Evolutionary conservation across 2,113 vertebrate genomes (phyloP).

Genomic region (Ceratotherium simum): DNA sequence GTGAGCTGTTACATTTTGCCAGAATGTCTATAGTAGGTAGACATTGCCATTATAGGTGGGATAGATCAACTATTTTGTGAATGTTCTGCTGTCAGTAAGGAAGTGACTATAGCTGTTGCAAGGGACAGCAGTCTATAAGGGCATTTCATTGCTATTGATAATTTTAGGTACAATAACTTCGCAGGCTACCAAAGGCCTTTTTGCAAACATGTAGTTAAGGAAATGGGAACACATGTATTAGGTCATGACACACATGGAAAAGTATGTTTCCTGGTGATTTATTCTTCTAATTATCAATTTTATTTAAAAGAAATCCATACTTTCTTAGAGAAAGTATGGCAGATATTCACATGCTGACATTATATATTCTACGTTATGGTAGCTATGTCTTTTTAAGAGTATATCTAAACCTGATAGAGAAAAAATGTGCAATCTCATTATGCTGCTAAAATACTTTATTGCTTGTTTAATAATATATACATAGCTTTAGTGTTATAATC

Average conservation of each 20-base stretch:
- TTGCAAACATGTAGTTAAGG: not conserved
- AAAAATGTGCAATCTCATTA: not conserved
- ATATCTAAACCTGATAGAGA: not conserved
- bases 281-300: not conserved
- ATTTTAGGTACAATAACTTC: not conserved
- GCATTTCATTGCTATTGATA: not conserved
- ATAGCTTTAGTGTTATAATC: not conserved
- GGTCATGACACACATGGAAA: not conserved
- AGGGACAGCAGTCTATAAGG: not conserved
- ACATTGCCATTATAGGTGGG: not conserved
- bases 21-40: not conserved
- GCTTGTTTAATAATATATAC: conserved; percentile 11
- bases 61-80: not conserved
- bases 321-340: not conserved
- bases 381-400: not conserved
- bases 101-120: not conserved
- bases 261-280: not conserved
- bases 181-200: not conserved
- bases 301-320: conserved; percentile 39
- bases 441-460: not conserved
- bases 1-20: not conserved
- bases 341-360: not conserved
- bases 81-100: not conserved
- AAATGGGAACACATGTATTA: not conserved
- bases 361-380: not conserved